These are phyloP conservation scores for Phataginus tetradactyla DNA, from an alignment of 2,797 vertebrate genomes.

Conservation along the genomic window DNA sequence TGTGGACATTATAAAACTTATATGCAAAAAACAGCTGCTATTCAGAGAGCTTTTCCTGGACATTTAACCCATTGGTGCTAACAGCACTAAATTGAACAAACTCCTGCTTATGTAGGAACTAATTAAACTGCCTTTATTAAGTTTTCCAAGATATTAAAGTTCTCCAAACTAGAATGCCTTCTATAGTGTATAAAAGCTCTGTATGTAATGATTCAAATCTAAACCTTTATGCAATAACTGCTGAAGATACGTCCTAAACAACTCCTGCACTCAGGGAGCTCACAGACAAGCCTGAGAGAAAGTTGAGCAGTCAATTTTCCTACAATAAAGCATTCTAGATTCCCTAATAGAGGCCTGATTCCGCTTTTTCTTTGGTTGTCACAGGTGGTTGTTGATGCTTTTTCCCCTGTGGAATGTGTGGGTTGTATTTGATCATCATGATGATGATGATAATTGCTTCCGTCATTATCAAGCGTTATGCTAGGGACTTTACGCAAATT, in stretches of 20 bases:
- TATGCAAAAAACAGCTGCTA: background rate
- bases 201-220: background rate
- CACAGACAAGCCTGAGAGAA: background rate
- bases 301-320: background rate
- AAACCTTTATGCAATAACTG: background rate
- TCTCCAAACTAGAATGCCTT: background rate
- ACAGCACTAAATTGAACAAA: background rate
- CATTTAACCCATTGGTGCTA: background rate
- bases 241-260: background rate
- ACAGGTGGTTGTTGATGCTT: background rate
- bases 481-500: background rate
- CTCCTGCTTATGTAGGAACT: background rate
- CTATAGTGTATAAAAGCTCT: background rate
- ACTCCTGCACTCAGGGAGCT: background rate
- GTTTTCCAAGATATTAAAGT: conserved; percentile 15
- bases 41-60: conserved; percentile 11
- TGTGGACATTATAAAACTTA: background rate
- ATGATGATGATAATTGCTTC: background rate
- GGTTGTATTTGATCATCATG: background rate
- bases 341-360: background rate
- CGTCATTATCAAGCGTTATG: background rate
- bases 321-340: background rate
- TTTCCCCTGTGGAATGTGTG: background rate
- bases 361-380: background rate
- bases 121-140: conserved; percentile 1